phyloP scores from a whole-genome alignment of 2,113 vertebrate genomes.

The Notothenia rossii region DNA sequence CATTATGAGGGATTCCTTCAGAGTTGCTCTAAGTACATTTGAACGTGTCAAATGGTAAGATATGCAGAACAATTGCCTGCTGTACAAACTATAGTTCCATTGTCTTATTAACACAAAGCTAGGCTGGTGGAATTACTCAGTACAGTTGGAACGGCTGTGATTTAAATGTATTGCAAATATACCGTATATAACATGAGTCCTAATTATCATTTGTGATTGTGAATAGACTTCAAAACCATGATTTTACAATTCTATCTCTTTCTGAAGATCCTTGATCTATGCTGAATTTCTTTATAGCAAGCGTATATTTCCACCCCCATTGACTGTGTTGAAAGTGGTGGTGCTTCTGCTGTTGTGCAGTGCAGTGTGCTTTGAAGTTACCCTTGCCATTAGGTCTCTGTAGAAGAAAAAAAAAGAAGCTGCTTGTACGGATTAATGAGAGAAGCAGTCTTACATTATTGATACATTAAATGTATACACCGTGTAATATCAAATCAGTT shows the following conservation, averaged over 20 bases:
- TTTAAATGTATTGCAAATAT: too few species aligned
- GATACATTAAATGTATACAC: background rate
- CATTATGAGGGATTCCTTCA: conserved; percentile 15
- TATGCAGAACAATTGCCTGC: conserved; percentile 6
- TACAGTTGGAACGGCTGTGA: too few species aligned
- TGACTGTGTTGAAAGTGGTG: conserved; percentile 1
- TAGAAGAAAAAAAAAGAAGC: background rate
- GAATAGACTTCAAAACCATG: background rate
- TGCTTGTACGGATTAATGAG: background rate
- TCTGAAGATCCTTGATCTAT: background rate
- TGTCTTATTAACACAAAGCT: too few species aligned
- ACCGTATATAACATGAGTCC: too few species aligned
- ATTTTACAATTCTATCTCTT: background rate
- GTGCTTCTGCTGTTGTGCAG: background rate
- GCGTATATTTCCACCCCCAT: background rate
- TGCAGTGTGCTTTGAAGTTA: background rate
- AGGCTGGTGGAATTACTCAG: too few species aligned
- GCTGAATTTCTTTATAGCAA: conserved; percentile 18
- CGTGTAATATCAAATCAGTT: background rate
- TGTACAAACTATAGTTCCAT: background rate
- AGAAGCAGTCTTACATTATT: background rate
- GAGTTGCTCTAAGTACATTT: conserved; percentile 22
- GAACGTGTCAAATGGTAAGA: conserved; percentile 2
- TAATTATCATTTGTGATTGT: background rate
- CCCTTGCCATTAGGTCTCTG: background rate